Base-by-base conservation (phyloP, 2,888 invertebrate genomes). In the Tromatobia lineatoria region DNA sequence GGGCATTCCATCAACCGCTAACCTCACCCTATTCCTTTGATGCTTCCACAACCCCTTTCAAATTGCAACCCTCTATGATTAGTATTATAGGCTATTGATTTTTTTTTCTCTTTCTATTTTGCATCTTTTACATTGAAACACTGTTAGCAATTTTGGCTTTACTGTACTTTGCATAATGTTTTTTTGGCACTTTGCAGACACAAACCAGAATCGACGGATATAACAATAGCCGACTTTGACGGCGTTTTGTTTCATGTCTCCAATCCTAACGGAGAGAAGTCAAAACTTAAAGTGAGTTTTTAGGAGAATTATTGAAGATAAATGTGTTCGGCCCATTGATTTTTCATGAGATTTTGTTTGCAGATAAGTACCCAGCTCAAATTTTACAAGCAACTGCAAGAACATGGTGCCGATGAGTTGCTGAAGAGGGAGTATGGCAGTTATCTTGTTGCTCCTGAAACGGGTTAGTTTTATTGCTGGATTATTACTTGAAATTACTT, bases 191-290 rank as follows among this genome's bases (percentile, higher is more conserved):
- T 70, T 96, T 97, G 87, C 95, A 98, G 98, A 89, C 96, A 97
- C 94, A 99, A 99, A 95, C 97, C 98, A 88, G 99, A 99, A 94
- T 97, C 97, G 90, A 98, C 98, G 94, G 99, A 99, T 95, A 97
- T 99, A 91, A 96, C 96, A 89, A 96, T 98, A 94, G 98, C 98
- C 90, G 99, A 99, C 95, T 99, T 99, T 95, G 99, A 99, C 95
- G 99, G 99, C 91, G 99, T 99, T 87, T 95, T 99, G 89, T 99
- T 99, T 95, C 99, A 99, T 95, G 97, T 99, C 95, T 99, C 99
- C 86, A 99, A 99, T 95, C 96, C 98, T 91, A 97, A 98, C 94
- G 97, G 97, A 92, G 99, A 99, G 94, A 99, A 99, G 95, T 97
- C 97, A 92, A 99, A 99, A 97, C 96, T 99, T 95, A 96, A 98